Conservation (phyloP, 2,888 invertebrate species). For the Stenichneumon culpator region DNA sequence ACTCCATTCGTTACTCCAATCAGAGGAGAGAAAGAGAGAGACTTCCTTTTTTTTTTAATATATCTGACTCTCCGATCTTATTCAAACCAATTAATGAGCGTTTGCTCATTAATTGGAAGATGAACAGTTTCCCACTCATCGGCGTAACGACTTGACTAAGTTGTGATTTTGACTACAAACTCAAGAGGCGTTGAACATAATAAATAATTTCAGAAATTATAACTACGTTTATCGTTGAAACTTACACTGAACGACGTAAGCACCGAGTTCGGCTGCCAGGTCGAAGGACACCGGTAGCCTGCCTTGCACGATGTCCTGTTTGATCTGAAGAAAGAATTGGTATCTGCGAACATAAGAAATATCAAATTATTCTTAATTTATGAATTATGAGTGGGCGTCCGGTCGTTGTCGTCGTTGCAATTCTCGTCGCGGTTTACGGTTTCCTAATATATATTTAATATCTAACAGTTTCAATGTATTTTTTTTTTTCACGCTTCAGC, state of each 20-base stretch:
- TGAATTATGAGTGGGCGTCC: not conserved
- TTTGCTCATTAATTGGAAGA: not conserved
- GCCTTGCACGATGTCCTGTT: conserved; percentile 98
- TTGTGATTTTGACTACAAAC: not conserved
- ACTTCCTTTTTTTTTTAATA: too few species aligned
- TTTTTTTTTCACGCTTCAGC: conserved; percentile 2
- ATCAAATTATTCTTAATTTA: not conserved
- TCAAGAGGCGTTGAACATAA: not conserved
- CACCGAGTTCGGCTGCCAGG: conserved; percentile 95
- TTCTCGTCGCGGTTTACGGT: not conserved
- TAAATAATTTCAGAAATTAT: not conserved
- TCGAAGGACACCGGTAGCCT: conserved; percentile 96
- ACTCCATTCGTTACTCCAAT: conserved; percentile 8
- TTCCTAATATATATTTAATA: not conserved
- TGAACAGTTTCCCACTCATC: not conserved
- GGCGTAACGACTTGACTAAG: not conserved
- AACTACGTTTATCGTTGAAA: conserved; percentile 75
- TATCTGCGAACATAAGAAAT: conserved; percentile 89
- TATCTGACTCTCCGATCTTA: conserved; percentile 1
- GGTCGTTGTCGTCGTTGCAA: not conserved
- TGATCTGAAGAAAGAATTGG: conserved; percentile 98
- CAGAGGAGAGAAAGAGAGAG: not conserved
- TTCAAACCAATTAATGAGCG: not conserved
- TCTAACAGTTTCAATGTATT: not conserved
- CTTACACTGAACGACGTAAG: conserved; percentile 98